A percentile compares a stretch with the other conserved stretches of the same genome.
phyloP scores from a whole-genome alignment of 2,797 vertebrate species.

The Arnoldichthys spilopterus region DNA sequence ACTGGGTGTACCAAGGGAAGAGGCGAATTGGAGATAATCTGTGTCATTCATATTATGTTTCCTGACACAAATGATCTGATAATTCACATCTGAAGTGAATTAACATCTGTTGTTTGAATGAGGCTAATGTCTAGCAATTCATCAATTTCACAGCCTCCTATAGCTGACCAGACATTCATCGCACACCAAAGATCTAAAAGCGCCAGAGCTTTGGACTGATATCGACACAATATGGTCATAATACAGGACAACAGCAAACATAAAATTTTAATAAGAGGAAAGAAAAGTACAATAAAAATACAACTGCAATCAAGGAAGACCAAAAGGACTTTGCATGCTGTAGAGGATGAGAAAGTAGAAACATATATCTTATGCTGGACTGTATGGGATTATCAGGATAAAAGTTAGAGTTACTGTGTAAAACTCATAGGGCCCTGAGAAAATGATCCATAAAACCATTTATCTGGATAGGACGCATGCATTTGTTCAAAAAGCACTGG shows the following conservation, averaged over 20 bases:
- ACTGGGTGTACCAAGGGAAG: conserved; percentile 66
- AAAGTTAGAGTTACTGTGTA: neutral
- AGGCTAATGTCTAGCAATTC: conserved; percentile 80
- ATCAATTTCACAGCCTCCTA: conserved; percentile 78
- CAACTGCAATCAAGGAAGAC: neutral
- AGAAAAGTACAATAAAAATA: conserved; percentile 2
- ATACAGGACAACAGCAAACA: neutral
- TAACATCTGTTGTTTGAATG: conserved; percentile 85
- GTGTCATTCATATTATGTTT: conserved; percentile 78
- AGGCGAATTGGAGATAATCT: conserved; percentile 76
- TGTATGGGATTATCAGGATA: neutral
- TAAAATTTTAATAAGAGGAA: neutral
- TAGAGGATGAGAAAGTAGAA: neutral
- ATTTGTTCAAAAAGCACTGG: no score
- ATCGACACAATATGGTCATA: neutral
- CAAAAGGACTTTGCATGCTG: neutral
- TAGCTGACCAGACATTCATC: conserved; percentile 72
- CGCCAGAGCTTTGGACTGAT: conserved; percentile 21
- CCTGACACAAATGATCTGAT: conserved; percentile 83
- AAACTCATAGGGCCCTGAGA: no score
- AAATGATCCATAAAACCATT: neutral
- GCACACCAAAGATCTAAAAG: conserved; percentile 11
- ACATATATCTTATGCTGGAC: neutral
- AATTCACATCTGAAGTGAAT: conserved; percentile 80
- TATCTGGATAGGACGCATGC: neutral